phyloP scores from a whole-genome alignment of 2,113 vertebrate genomes.

The Microtus richardsoni region DNA sequence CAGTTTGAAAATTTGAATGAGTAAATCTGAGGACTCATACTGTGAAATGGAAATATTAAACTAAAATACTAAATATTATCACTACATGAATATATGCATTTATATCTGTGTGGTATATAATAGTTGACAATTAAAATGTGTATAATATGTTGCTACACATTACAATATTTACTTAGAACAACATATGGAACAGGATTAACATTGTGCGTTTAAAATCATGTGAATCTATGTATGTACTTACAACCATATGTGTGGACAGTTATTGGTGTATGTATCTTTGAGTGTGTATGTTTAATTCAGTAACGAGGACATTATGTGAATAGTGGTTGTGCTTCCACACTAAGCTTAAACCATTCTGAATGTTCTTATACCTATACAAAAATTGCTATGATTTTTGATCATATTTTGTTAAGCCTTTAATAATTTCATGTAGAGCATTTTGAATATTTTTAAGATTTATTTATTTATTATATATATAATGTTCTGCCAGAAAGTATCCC shows the following conservation, averaged over 20 bases:
- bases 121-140: not conserved
- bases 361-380: not conserved
- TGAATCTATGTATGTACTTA: not conserved
- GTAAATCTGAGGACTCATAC: not conserved
- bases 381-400: not conserved
- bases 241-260: not conserved
- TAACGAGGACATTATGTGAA: not conserved
- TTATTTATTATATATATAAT: too few species aligned
- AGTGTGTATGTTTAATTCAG: not conserved
- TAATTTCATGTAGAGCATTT: not conserved
- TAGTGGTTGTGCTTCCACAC: not conserved
- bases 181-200: not conserved
- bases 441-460: too few species aligned
- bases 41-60: not conserved
- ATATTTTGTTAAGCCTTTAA: not conserved
- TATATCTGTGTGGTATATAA: not conserved
- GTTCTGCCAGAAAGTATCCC: too few species aligned
- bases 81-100: not conserved
- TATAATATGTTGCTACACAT: not conserved
- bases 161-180: not conserved
- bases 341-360: not conserved
- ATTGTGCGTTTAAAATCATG: not conserved
- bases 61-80: not conserved
- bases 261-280: not conserved
- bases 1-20: not conserved